phyloP scores from a whole-genome alignment of 2,113 vertebrate species.

The Trematocara unimaculatum region DNA sequence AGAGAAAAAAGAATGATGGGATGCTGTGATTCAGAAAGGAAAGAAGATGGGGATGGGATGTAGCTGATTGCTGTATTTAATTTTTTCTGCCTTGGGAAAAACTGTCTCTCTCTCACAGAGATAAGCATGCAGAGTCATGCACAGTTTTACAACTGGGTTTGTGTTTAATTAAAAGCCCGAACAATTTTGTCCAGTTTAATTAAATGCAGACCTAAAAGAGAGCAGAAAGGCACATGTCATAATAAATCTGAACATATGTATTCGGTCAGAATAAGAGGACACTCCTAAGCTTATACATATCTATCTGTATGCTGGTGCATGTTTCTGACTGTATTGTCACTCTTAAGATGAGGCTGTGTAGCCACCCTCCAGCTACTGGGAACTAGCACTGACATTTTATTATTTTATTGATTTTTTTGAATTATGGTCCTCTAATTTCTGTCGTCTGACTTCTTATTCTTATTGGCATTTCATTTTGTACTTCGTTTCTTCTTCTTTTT shows the following conservation, averaged over 20 bases:
- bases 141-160: slow-evolving; percentile 19
- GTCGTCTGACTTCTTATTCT: background rate
- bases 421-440: slow-evolving; percentile 9
- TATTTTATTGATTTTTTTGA: background rate
- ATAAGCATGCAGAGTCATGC: slow-evolving; percentile 22
- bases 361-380: background rate
- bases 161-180: slow-evolving; percentile 51
- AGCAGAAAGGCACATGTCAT: slow-evolving; percentile 3
- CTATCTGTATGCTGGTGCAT: background rate
- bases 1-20: background rate
- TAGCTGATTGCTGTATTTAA: slow-evolving; percentile 46
- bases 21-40: background rate
- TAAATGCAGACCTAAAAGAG: slow-evolving; percentile 29
- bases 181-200: slow-evolving; percentile 41
- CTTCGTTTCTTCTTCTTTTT: background rate
- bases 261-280: background rate
- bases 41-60: background rate
- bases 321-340: background rate
- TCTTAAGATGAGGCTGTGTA: background rate
- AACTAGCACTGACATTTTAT: background rate
- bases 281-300: background rate
- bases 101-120: background rate
- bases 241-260: background rate
- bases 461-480: slow-evolving; percentile 19
- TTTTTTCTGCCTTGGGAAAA: slow-evolving; percentile 28